Conservation (phyloP, 2,113 vertebrate species). For the Tetraodon nigroviridis region DNA sequence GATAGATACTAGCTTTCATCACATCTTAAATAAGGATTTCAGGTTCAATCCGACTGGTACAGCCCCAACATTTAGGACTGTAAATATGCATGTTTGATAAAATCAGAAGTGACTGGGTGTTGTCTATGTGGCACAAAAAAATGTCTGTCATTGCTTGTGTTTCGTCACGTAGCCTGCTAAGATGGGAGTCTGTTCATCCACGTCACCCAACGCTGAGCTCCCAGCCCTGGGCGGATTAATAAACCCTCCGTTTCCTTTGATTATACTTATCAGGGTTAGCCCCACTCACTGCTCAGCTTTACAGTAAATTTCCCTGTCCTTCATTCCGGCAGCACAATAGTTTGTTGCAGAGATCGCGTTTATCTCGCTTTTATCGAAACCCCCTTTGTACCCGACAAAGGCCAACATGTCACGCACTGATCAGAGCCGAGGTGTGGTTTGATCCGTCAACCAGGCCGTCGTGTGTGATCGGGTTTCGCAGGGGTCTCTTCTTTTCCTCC, state of each 20-base stretch:
- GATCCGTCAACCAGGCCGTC: conserved; percentile 70
- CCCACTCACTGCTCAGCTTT: background rate
- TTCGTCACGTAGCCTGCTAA: conserved; percentile 52
- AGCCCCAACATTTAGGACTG: too few relatives aligned
- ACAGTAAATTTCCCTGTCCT: too few relatives aligned
- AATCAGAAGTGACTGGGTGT: background rate
- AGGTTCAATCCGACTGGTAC: too few relatives aligned
- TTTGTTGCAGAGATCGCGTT: background rate
- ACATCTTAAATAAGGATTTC: too few relatives aligned
- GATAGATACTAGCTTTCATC: too few relatives aligned
- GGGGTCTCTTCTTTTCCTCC: conserved; percentile 50
- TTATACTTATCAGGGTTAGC: conserved; percentile 3
- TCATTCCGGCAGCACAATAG: too few relatives aligned
- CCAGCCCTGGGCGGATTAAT: conserved; percentile 20
- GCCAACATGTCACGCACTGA: conserved; percentile 38
- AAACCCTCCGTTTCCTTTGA: conserved; percentile 15
- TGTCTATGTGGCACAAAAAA: background rate
- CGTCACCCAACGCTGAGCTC: conserved; percentile 6
- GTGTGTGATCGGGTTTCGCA: conserved; percentile 72
- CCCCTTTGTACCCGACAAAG: conserved; percentile 32
- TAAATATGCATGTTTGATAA: background rate
- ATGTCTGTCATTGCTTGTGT: conserved; percentile 34
- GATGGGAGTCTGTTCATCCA: conserved; percentile 41
- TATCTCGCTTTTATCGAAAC: conserved; percentile 27
- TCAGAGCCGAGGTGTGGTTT: conserved; percentile 65